Evolutionary conservation across 2,113 vertebrate species (phyloP), one percentile per base, ranked within the genome.

Genomic region (Macquaria australasica): DNA sequence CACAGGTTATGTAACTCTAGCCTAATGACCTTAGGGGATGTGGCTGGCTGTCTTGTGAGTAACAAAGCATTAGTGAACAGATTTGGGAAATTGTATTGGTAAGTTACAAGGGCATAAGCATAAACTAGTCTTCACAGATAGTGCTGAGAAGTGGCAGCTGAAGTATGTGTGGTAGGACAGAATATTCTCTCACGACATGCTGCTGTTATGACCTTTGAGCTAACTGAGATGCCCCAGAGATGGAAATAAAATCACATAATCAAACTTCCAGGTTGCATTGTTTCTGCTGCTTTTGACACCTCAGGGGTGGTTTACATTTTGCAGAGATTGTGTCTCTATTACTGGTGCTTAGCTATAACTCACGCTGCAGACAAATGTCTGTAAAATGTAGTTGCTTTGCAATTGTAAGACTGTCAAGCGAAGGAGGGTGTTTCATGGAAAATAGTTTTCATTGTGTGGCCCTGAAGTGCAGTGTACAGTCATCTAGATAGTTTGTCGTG

Each of bases 1-100:
- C 91, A 91, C 88, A 87, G 86, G 91, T 94, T 94, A 93, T 90
- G 91, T 92, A 94, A 94, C 91, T 79, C 87, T 85, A 91, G 82
- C 90, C 90, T 90, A 87, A 92, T 91, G 94, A 93, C 93, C 92
- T 92, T 89, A 92, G 87, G 88, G 89, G 93, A 93, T 92, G 91
- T 89, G 91, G 88, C 88, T 89, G 59, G 82, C 73, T 84, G 91
- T 92, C 91, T 92, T 92, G 68, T 85, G 92, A 86, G 79, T 76
- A 81, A 73, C 81, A 64, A 67, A 79, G 79, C 76, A 56, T 88
- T 79, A n/a, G 79, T 53, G 77, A 74, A 60, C 66, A 82, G 69
- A 88, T 84, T 53, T 68, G 21, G 53, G 73, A 79, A 71, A 80
- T 87, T 87, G 84, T 87, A 66, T 86, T 66, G 77, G 76, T 84